These are phyloP conservation scores for Drosophila limbata DNA, from an alignment of 2,888 invertebrate species.

Conservation along the genomic window DNA sequence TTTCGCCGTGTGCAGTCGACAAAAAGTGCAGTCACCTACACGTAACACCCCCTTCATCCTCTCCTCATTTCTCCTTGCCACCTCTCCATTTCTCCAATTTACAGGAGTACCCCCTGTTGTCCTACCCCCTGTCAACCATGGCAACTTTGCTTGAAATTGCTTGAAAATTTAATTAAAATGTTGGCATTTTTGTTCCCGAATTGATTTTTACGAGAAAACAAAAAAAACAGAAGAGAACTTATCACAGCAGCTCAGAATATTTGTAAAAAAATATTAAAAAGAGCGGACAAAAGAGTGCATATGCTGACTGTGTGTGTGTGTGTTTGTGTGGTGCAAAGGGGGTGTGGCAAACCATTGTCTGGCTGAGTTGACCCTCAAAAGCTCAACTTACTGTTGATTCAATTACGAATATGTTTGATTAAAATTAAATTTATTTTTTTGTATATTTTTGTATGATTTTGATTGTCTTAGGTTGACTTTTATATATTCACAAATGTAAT, in stretches of 20 bases:
- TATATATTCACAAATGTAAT: too few relatives aligned
- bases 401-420: slow-evolving; percentile 55
- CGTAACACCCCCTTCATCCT: neutral
- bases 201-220: slow-evolving; percentile 51
- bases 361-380: slow-evolving; percentile 21
- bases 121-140: slow-evolving; percentile 49
- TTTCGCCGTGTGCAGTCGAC: slow-evolving; percentile 59
- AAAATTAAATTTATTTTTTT: slow-evolving; percentile 34
- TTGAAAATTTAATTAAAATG: slow-evolving; percentile 76
- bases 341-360: slow-evolving; percentile 22
- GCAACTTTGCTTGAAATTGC: slow-evolving; percentile 66
- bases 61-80: neutral
- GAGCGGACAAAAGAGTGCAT: slow-evolving; percentile 1
- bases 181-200: slow-evolving; percentile 63
- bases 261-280: slow-evolving; percentile 25
- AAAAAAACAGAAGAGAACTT: slow-evolving; percentile 10
- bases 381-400: slow-evolving; percentile 46
- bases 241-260: slow-evolving; percentile 39
- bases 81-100: neutral
- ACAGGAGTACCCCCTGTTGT: neutral
- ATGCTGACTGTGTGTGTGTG: neutral
- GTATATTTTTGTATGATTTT: neutral
- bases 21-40: slow-evolving; percentile 53
- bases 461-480: neutral
- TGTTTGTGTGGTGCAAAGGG: slow-evolving; percentile 10